Evolutionary conservation across 2,797 vertebrate genomes (phyloP), one percentile per base, ranked within the genome.

Genomic region (Iguana delicatissima): DNA sequence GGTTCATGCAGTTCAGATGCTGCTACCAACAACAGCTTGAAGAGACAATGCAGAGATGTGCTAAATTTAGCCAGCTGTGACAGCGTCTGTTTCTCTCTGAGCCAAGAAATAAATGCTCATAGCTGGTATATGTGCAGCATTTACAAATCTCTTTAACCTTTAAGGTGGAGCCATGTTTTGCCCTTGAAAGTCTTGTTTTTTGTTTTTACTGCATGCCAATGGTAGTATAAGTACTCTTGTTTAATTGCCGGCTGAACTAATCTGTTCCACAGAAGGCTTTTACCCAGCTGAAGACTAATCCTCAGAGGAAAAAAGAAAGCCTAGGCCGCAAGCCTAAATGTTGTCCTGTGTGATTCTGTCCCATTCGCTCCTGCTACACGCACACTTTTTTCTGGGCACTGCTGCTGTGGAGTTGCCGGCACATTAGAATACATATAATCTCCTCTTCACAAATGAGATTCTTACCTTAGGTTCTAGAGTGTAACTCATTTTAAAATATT

Each of bases 61-160:
- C 95, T 96, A 96, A 95, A 96, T 96, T 96, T 96, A 96, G 94
- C 62, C 52, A 10, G 74, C 88, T 57, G 16, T 84, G 93, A 81
- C 92, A 90, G 87, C 57, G 77, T 77, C 84, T 7, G 64, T 91
- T 88, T 55, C 89, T 57, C 91, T 18, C 55, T 1, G 91, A 72
- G 82, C 85, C 86, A 93, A 83, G 90, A 24, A 86, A 80, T 0
- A 24, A 86, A 80, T 0, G 20, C 89, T 89, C 46, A 67, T 50
- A 76, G 90, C 82, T 0, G 3, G 55, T 80, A 46, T 91, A 90
- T 69, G 29, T 92, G 92, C 94, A 88, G 92, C 72, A 52, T 89
- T 94, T 88, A 0, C 32, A 81, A 79, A 91, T 0, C 32, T 80
- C 86, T 7, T 57, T 81, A 92, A 90, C 93, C 88, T 59, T 93